Percentiles rank a stretch among this genome's conserved stretches.
Conservation (phyloP, 2,113 vertebrate species). For the Anthoscopus minutus region DNA sequence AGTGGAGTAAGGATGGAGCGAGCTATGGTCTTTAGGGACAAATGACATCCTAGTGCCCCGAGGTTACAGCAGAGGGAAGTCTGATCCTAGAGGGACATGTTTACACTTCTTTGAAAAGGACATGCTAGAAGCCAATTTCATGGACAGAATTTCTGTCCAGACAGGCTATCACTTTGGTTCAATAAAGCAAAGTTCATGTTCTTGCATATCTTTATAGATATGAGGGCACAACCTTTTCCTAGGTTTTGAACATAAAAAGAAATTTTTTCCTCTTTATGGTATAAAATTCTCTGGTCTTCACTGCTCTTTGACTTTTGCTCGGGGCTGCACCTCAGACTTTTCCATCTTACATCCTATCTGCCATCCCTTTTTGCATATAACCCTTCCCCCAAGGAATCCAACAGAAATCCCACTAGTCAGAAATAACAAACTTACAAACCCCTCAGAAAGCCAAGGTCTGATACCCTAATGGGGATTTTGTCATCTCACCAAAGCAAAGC, state of each 20-base stretch:
- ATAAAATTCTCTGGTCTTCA: not conserved
- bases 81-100: not conserved
- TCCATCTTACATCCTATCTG: not conserved
- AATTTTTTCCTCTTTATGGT: not conserved
- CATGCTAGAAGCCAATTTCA: not conserved
- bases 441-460: not conserved
- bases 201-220: not conserved
- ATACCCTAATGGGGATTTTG: not conserved
- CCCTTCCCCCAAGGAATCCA: not conserved
- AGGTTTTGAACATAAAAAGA: not conserved
- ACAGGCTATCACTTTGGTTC: not conserved
- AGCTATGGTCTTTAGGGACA: not conserved
- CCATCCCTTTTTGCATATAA: not conserved
- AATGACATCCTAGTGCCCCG: not conserved
- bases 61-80: not conserved
- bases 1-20: not conserved
- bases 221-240: not conserved
- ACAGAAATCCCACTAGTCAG: not conserved
- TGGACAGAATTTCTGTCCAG: not conserved
- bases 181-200: not conserved
- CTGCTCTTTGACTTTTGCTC: not conserved
- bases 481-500: not conserved
- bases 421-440: not conserved
- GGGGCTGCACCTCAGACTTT: fast-evolving
- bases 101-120: not conserved